Conservation (phyloP, 2,797 vertebrate genomes). For the Acridotheres tristis region DNA sequence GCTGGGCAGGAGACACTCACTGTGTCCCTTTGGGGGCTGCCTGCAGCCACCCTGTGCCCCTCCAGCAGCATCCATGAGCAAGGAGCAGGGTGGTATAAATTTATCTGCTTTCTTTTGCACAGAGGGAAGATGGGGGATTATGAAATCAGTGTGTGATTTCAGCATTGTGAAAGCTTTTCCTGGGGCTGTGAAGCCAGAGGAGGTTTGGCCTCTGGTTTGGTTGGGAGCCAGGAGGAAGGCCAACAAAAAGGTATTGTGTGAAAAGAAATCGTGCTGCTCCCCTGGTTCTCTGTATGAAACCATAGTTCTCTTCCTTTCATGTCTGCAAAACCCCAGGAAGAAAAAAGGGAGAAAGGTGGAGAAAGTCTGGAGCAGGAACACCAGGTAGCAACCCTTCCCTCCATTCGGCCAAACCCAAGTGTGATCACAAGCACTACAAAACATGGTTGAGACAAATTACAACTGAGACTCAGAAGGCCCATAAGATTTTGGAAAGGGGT, state of each 20-base stretch:
- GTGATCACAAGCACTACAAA: not conserved
- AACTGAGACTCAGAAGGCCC: not conserved
- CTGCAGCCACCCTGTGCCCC: too few relatives aligned
- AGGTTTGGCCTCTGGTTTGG: not conserved
- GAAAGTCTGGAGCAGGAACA: not conserved
- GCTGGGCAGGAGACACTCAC: accelerated
- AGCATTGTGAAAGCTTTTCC: not conserved
- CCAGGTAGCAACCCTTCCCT: not conserved
- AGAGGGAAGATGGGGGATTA: not conserved
- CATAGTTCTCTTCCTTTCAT: not conserved
- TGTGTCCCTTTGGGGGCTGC: not conserved
- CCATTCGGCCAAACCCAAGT: not conserved
- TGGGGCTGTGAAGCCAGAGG: not conserved
- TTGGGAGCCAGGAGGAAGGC: not conserved
- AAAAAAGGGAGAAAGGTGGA: not conserved
- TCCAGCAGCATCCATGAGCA: not conserved
- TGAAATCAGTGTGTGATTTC: not conserved
- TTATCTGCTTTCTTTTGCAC: not conserved
- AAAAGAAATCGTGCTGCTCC: not conserved
- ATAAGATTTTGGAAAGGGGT: not conserved
- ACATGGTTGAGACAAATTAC: not conserved
- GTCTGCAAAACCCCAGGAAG: not conserved
- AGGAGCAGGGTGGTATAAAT: not conserved
- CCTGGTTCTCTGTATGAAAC: not conserved
- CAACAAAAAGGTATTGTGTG: not conserved